A percentile compares a stretch with the other conserved stretches of the same genome.
phyloP scores from a whole-genome alignment of 2,113 vertebrate species.

The Marmota monax region DNA sequence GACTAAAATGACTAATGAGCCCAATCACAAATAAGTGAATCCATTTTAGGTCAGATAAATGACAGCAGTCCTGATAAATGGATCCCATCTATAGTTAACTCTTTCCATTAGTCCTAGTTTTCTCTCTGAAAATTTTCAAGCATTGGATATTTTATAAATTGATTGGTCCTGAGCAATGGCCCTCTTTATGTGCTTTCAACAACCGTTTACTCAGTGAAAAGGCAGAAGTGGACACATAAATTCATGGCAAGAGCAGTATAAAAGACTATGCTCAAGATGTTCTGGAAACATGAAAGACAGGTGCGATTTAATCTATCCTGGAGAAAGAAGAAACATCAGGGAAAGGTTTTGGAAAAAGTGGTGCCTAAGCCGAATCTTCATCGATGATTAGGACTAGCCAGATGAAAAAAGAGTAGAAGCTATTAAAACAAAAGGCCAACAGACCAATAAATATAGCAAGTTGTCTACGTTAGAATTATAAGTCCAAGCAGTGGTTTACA shows the following conservation, averaged over 20 bases:
- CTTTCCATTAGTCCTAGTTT: constrained; percentile 12
- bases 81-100: background rate
- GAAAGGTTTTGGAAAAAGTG: background rate
- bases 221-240: background rate
- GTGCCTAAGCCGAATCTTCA: background rate
- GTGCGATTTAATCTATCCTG: background rate
- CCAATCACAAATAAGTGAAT: constrained; percentile 34
- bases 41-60: constrained; percentile 33
- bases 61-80: background rate
- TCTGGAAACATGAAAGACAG: background rate
- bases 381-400: background rate
- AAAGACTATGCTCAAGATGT: background rate
- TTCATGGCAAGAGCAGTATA: background rate
- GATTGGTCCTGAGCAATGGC: background rate
- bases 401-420: background rate
- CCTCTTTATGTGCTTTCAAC: background rate
- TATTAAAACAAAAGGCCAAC: background rate
- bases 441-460: background rate
- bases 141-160: background rate
- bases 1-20: constrained; percentile 62
- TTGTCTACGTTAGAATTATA: background rate
- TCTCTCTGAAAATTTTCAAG: constrained; percentile 21
- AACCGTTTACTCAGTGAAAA: background rate
- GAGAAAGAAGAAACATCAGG: background rate
- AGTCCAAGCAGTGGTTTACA: background rate